Base-by-base conservation (phyloP, 2,888 invertebrate genomes). In the Apodemia duryi region DNA sequence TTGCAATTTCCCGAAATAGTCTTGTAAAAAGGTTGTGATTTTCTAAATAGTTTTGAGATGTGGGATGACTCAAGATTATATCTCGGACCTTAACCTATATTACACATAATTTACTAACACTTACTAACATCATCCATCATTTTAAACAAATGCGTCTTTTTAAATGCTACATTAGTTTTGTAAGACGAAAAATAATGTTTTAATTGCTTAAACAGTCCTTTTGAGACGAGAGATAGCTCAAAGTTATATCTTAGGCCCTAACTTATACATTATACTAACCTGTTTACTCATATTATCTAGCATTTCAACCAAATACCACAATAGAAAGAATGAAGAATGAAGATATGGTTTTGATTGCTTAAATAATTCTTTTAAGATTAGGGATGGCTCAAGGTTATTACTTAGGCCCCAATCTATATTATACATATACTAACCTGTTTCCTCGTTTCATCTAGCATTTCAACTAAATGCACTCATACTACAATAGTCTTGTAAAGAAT, bases 171-270 rank as follows among this genome's bases (percentile, higher is more conserved):
- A 0, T 87, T 79, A 0, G 85, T 85, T 70, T 0, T 35, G 1
- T 35, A 35, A 35, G 21, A 21, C 21, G 21, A 21, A 35, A 5
- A 35, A 35, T 5, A 5, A 35, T 21, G 21, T 21, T 21, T 84
- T 81, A 0, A 86, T 85, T 67, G 88, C 89, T 7, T 41, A 69
- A 69, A 71, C 5, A 92, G 95, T 77, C 97, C 97, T 79, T 97
- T 96, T 0, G 21, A 98, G 87, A 75, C 97, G 97, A 0, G 97
- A 13, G 21, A 21, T 46, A 4, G 5, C 46, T 13, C 46, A 46
- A 46, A 13, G 46, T 3, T 13, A 13, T 13, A 46, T 46, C 46
- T 46, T 46, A 46, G 46, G 7, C 3, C 13, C 13, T 46, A 2
- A 46, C 5, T 46, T n/a, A 49, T 11, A 49, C 5, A 49, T n/a